Evolutionary conservation across 2,797 vertebrate species (phyloP).

Genomic region (Mormyrus proboscirostris): DNA sequence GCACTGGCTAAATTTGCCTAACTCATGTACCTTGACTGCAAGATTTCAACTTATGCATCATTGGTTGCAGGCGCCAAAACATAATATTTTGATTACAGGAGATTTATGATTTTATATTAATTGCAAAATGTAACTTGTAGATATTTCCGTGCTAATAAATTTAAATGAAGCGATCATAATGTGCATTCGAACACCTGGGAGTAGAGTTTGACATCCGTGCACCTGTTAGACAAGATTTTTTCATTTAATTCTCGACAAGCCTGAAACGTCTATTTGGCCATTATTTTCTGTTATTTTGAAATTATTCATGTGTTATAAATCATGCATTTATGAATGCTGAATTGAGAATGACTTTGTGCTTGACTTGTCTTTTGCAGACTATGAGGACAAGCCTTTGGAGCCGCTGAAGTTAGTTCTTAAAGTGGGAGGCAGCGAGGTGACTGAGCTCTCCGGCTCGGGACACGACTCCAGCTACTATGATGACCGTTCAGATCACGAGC

Average conservation of each 20-base stretch:
- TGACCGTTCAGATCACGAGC: constrained; percentile 88
- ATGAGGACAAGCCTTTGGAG: constrained; percentile 81
- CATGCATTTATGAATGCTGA: background rate
- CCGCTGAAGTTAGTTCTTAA: constrained; percentile 91
- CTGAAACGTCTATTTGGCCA: background rate
- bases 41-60: background rate
- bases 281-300: background rate
- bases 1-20: background rate
- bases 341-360: background rate
- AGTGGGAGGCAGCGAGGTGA: constrained; percentile 93
- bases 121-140: background rate
- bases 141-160: background rate
- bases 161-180: background rate
- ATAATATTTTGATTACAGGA: background rate
- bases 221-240: background rate
- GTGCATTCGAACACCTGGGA: background rate
- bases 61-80: background rate
- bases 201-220: background rate
- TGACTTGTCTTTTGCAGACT: constrained; percentile 58
- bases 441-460: constrained; percentile 88
- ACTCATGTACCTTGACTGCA: background rate
- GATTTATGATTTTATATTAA: background rate
- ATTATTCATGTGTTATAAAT: background rate
- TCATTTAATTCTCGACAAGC: background rate
- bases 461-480: constrained; percentile 97